These are phyloP conservation scores for Ametastegia equiseti DNA, from an alignment of 2,888 invertebrate species.

Conservation along the genomic window DNA sequence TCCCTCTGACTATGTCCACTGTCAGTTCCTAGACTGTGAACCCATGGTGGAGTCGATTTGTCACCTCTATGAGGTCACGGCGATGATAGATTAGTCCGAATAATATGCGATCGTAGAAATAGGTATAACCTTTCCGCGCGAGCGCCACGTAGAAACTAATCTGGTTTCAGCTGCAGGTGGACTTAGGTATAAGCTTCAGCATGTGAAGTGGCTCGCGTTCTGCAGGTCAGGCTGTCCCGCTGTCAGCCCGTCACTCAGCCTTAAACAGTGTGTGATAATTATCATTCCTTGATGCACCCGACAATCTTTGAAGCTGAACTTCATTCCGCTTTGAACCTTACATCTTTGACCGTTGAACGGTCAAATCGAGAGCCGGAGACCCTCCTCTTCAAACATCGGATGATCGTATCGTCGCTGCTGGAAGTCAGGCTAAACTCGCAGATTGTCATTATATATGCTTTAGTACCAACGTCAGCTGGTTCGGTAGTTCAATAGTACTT, in stretches of 20 bases:
- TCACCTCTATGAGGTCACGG: not conserved
- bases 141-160: conserved; percentile 24
- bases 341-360: conserved; percentile 10
- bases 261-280: conserved; percentile 29
- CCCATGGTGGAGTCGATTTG: not conserved
- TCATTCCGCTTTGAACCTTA: not conserved
- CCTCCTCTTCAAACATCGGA: not conserved
- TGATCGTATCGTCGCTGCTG: not conserved
- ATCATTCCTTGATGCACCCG: conserved; percentile 27
- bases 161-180: conserved; percentile 30
- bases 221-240: conserved; percentile 12
- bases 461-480: conserved; percentile 11
- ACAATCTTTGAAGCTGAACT: conserved; percentile 29
- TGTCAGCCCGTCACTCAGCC: conserved; percentile 39
- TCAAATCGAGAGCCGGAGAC: not conserved
- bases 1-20: not conserved
- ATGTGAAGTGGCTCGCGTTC: not conserved
- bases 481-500: not conserved
- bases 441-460: conserved; percentile 9
- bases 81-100: not conserved
- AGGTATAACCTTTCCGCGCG: conserved; percentile 15
- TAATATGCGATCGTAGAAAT: not conserved
- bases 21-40: not conserved
- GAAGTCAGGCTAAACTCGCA: not conserved
- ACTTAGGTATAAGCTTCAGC: conserved; percentile 5